Evolutionary conservation across 53 echinoderm and acorn worm genomes (phyloP).

Genomic region (Stichopus horrens): DNA sequence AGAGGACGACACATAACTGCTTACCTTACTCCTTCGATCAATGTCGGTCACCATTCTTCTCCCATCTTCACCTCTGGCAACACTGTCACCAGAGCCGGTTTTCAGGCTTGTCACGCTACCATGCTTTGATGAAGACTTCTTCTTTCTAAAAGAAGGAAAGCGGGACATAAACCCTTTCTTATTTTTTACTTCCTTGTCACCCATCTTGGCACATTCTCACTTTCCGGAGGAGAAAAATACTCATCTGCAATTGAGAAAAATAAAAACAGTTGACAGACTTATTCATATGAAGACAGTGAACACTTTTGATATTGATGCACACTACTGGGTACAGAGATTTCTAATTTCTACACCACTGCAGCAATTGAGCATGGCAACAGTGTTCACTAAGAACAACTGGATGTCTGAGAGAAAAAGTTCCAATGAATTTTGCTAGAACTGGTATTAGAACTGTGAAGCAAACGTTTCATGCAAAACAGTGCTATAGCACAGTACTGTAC

Average conservation of each 20-base stretch:
- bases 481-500: too few relatives aligned
- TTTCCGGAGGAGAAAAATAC: background rate
- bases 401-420: too few relatives aligned
- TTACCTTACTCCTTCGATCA: conserved; percentile 22
- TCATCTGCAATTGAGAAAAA: background rate
- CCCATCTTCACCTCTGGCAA: background rate
- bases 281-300: too few relatives aligned
- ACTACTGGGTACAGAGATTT: too few relatives aligned
- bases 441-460: too few relatives aligned
- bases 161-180: conserved; percentile 87
- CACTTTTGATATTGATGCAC: too few relatives aligned
- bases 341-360: too few relatives aligned
- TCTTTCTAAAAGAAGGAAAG: conserved; percentile 88
- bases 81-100: background rate
- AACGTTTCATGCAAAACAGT: too few relatives aligned
- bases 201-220: background rate
- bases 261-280: background rate
- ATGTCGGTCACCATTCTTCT: background rate
- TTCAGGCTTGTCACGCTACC: background rate
- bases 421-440: too few relatives aligned
- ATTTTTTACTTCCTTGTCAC: conserved; percentile 36
- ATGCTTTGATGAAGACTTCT: conserved; percentile 59
- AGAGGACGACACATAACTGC: conserved; percentile 17
- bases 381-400: too few relatives aligned
- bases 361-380: too few relatives aligned